Evolutionary conservation across 1,140 invertebrate genomes (phyloP).

Genomic region (Globodera rostochiensis): DNA sequence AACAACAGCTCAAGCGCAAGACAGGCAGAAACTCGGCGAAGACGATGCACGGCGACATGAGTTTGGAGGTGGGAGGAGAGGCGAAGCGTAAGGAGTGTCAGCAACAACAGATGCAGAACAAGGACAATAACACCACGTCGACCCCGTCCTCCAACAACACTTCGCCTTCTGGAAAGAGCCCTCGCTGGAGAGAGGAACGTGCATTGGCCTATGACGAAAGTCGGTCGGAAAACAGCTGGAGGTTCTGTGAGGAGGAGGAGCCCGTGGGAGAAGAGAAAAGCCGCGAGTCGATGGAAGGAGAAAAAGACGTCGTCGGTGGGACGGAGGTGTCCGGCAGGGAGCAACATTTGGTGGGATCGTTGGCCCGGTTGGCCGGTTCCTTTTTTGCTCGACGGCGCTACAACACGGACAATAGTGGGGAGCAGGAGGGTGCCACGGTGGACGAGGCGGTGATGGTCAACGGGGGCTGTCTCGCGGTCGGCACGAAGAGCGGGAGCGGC

Average conservation of each 20-base stretch:
- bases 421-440: neutral
- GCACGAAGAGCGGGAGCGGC: constrained; percentile 4
- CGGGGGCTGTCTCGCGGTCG: neutral
- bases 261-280: neutral
- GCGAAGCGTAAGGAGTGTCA: neutral
- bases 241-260: constrained; percentile 6
- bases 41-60: neutral
- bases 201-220: constrained; percentile 34
- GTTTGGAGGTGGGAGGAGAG: neutral
- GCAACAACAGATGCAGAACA: neutral
- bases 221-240: neutral
- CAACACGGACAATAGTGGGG: neutral
- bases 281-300: neutral
- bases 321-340: constrained; percentile 11
- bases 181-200: constrained; percentile 23
- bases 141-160: neutral
- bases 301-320: neutral
- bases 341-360: neutral
- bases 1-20: neutral
- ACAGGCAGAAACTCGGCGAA: neutral
- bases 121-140: neutral
- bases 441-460: neutral
- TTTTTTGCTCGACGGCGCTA: neutral
- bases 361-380: neutral
- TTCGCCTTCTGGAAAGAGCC: neutral